These are phyloP conservation scores for Anticlea derivata DNA, from an alignment of 2,888 invertebrate species.

Conservation along the genomic window DNA sequence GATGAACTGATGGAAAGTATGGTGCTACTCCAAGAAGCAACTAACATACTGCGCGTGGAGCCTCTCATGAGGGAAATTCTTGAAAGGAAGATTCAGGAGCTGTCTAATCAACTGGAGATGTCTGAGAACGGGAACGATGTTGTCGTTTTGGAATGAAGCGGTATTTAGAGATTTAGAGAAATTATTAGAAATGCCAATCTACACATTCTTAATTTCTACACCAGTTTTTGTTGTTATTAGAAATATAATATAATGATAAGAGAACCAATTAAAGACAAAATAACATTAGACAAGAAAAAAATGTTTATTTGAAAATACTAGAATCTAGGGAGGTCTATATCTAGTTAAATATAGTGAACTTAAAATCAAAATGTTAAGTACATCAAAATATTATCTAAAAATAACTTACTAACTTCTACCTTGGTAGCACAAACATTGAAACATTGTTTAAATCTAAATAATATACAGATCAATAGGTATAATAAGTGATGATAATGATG, in stretches of 20 bases:
- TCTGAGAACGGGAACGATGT: conserved; percentile 40
- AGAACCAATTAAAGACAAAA: not conserved
- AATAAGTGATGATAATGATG: not conserved
- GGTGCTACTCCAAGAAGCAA: conserved; percentile 83
- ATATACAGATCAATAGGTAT: too few relatives aligned
- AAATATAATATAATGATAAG: not conserved
- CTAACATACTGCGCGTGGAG: conserved; percentile 84
- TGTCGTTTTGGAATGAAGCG: not conserved
- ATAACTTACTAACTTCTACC: too few relatives aligned
- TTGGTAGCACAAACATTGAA: too few relatives aligned
- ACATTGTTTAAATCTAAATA: too few relatives aligned
- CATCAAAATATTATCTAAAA: too few relatives aligned
- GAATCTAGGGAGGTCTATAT: too few relatives aligned
- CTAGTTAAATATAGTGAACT: too few relatives aligned
- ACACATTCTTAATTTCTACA: too few relatives aligned
- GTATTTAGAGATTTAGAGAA: too few relatives aligned
- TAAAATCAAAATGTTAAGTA: too few relatives aligned
- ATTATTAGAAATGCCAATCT: too few relatives aligned
- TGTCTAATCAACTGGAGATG: conserved; percentile 59
- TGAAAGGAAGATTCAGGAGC: conserved; percentile 72
- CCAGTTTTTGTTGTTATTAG: not conserved
- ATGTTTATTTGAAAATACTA: not conserved
- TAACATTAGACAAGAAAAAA: not conserved
- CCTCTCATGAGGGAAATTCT: conserved; percentile 82
- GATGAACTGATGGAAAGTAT: conserved; percentile 83